Base-by-base conservation (phyloP, 2,113 vertebrate genomes). In the Empidonax traillii region DNA sequence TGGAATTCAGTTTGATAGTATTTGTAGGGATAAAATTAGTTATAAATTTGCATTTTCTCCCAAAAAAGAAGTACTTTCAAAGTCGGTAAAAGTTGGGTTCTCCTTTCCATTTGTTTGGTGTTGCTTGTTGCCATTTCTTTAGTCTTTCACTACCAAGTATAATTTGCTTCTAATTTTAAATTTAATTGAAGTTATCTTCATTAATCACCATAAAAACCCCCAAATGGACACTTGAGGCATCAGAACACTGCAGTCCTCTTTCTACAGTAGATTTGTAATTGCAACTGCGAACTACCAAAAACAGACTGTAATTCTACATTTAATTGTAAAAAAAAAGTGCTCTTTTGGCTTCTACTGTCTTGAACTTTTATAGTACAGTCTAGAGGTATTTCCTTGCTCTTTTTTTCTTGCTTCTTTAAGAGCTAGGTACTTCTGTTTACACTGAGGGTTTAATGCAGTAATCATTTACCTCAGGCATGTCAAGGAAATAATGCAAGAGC, bases 381-480 rank as follows among this genome's bases (percentile, higher is more conserved):
- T 66, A 0, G 35, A 88, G 56, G 39, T 27, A 35, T 84, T 74
- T 92, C 74, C 72, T n/a, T 73, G 23, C 9, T 58, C 21, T 73
- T 87, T 63, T 92, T 65, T 43, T 55, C 39, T 74, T 87, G 44
- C 31, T 92, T 85, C 22, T 82, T 43, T 68, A 68, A 83, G 63
- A 87, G 30, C 21, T 76, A 56, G 35, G 30, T 91, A 25, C 14
- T 87, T 81, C 23, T 58, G 58, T 66, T 90, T 85, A 62, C 21
- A 47, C 1, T 79, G 53, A 80, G 56, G 6, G 2, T 79, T 78
- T 82, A 76, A 90, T 82, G 67, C 59, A 69, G 55, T 88, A 88
- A 74, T 92, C n/a, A 79, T 83, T 93, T 86, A 79, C 72, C 68
- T 84, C 69, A 55, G 92, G 17, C 61, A 46, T 65, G 75, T 83